Conservation (phyloP, 2,113 vertebrate species). For the Elanoides forficatus region DNA sequence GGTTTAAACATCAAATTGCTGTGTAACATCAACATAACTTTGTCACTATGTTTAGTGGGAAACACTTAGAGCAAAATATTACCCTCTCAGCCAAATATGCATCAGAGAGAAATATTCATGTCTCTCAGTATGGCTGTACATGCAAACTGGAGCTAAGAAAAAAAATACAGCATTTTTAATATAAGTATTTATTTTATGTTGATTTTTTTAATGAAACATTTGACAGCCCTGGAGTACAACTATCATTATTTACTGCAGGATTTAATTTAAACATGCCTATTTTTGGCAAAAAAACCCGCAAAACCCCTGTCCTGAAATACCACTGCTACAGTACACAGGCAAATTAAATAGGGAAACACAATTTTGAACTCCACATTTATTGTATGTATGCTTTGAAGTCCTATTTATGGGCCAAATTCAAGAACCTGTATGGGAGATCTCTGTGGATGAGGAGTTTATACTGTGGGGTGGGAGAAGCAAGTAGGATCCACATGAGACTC, state of each 20-base stretch:
- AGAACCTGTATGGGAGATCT: background rate
- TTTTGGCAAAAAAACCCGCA: background rate
- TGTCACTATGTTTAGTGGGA: constrained; percentile 63
- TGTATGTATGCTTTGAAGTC: background rate
- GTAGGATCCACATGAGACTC: background rate
- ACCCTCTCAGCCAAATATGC: constrained; percentile 23
- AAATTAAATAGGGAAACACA: background rate
- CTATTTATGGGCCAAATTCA: background rate
- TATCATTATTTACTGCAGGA: background rate
- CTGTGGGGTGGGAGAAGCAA: background rate
- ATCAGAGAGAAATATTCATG: constrained; percentile 40
- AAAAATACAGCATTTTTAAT: background rate
- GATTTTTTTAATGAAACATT: background rate
- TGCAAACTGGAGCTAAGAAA: background rate
- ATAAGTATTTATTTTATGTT: constrained; percentile 5
- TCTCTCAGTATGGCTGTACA: constrained; percentile 22
- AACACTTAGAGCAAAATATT: constrained; percentile 68
- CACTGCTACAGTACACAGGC: background rate
- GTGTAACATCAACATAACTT: constrained; percentile 37
- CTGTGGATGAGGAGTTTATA: background rate
- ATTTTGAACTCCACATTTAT: background rate
- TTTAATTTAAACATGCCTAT: constrained; percentile 19
- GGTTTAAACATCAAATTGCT: constrained; percentile 54
- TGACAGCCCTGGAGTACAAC: background rate
- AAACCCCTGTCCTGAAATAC: background rate